Evolutionary conservation across 2,888 invertebrate species (phyloP), one percentile per base, ranked within the genome.

Genomic region (Hofmannophila pseudospretella): DNA sequence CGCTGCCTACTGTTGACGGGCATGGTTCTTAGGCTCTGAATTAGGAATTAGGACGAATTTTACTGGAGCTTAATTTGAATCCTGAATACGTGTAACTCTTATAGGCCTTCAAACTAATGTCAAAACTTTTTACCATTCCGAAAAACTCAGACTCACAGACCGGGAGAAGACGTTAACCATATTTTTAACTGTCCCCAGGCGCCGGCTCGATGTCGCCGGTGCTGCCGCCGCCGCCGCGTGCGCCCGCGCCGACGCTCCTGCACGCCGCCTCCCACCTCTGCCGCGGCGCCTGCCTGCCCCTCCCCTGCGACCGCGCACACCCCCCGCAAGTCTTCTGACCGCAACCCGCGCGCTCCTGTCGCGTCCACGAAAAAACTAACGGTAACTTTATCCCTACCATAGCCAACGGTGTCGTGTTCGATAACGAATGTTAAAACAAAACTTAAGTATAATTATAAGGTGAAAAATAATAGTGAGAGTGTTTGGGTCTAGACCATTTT

Each of bases 331-430:
- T 63, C 54, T 79, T 79, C 62, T 81, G 79, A 80, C 80, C 62
- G 56, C 67, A 68, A 47, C 53, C 61, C 29, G n/a, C 63, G 41
- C 57, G 48, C 60, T 68, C 78, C 40, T 81, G 81, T 54, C 75
- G 59, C 38, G 42, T 78, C 36, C 81, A 82, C 49, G 77, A 82
- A 55, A 84, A 84, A 57, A 69, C 74, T 62, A 81, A 85, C 44
- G 82, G 81, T 38, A 73, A 73, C 51, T 68, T 76, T 50, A 71
- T 78, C 52, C 66, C 73, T 39, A 69, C 67, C 38, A 64, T 80
- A 39, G 67, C 70, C 28, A 81, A 85, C 58, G 82, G 80, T 40
- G 67, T 60, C 51, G 66, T 80, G 62, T 70, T 66, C 58, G 74
- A 79, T 46, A 54, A 63, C 32, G 19, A 36, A 37, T 33, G 27